phyloP scores from a whole-genome alignment of 2,113 vertebrate genomes.

The Prietella phreatophila region DNA sequence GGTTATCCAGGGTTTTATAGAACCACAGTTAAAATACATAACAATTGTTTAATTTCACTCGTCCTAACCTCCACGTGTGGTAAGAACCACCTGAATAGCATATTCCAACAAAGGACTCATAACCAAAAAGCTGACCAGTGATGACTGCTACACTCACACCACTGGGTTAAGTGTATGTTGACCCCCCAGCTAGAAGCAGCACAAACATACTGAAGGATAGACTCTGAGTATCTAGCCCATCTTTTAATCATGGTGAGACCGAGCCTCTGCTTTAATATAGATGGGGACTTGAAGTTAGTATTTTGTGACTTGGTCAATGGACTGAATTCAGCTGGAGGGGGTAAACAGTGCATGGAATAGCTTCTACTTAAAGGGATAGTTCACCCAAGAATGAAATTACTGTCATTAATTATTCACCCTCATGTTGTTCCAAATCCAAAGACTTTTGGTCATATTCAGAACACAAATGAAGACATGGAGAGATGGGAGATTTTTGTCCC shows the following conservation, averaged over 20 bases:
- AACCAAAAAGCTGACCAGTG: background rate
- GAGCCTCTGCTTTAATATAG: background rate
- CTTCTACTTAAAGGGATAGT: background rate
- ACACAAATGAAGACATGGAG: too few relatives aligned
- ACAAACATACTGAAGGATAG: background rate
- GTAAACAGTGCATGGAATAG: background rate
- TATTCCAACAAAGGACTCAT: background rate
- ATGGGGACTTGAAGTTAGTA: background rate
- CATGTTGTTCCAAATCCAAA: too few relatives aligned
- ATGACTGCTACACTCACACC: background rate
- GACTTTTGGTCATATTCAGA: too few relatives aligned
- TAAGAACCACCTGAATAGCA: background rate
- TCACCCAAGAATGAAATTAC: too few relatives aligned
- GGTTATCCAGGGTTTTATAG: background rate
- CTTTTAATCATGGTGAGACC: background rate
- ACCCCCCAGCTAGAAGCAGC: background rate
- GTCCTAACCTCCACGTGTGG: background rate
- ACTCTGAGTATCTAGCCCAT: background rate
- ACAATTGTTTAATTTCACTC: background rate
- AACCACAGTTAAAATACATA: background rate
- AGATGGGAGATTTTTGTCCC: too few relatives aligned
- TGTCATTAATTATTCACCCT: too few relatives aligned
- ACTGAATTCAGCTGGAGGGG: background rate
- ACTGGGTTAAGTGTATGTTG: background rate
- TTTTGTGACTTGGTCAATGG: background rate